Conservation (phyloP, 1,140 invertebrate species). For the Neuroterus valhalla region DNA sequence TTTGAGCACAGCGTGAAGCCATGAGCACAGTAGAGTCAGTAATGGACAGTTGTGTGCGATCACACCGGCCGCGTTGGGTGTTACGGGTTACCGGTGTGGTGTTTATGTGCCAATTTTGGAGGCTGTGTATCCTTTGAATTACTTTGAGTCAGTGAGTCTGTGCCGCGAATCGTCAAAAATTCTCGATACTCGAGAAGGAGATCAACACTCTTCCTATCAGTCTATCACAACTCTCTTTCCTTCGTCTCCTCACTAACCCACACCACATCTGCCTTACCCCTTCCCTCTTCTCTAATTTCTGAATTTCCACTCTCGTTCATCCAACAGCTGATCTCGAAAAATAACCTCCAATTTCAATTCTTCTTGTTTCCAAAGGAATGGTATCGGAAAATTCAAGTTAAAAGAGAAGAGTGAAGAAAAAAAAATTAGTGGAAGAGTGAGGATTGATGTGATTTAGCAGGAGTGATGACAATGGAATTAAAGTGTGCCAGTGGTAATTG, state of each 20-base stretch:
- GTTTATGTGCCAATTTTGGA: conserved; percentile 2
- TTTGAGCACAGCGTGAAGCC: conserved; percentile 14
- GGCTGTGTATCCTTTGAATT: too few relatives aligned
- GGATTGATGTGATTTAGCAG: too few relatives aligned
- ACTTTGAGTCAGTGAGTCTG: neutral
- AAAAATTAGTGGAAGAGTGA: too few relatives aligned
- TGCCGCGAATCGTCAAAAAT: neutral
- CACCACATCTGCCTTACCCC: neutral
- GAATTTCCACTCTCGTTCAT: neutral
- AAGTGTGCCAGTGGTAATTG: conserved; percentile 20
- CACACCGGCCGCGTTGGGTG: too few relatives aligned
- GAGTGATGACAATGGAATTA: neutral
- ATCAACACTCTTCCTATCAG: neutral
- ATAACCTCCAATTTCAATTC: neutral
- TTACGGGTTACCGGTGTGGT: conserved; percentile 7
- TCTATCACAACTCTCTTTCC: neutral
- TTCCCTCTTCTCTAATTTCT: neutral
- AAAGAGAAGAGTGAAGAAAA: too few relatives aligned
- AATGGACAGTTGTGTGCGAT: too few relatives aligned
- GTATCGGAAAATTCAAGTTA: too few relatives aligned
- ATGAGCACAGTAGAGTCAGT: neutral
- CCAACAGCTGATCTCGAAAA: neutral
- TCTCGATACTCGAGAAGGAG: neutral
- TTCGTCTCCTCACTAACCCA: neutral
- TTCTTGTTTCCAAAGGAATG: too few relatives aligned